Percentiles rank a stretch among this genome's conserved stretches.
Conservation (phyloP, 2,888 invertebrate species). For the Pemphredon lugubris region DNA sequence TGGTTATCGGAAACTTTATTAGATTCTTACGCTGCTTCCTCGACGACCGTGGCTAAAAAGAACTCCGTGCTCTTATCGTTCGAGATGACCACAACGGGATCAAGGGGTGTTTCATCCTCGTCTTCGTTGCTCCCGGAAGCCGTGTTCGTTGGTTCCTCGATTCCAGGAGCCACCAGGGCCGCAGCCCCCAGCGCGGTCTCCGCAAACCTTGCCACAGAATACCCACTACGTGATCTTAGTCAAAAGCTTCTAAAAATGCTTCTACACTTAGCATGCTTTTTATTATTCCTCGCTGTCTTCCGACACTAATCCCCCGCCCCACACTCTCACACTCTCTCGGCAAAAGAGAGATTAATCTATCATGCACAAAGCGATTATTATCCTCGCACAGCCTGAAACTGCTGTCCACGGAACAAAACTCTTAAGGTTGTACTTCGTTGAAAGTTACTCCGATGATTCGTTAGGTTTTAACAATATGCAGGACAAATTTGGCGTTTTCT, state of each 20-base stretch:
- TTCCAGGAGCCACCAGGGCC: constrained; percentile 84
- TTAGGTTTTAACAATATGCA: no score
- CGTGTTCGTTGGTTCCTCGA: constrained; percentile 93
- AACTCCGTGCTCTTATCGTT: constrained; percentile 96
- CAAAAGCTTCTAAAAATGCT: constrained; percentile 75
- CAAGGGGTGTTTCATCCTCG: constrained; percentile 84
- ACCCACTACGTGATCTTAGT: constrained; percentile 81
- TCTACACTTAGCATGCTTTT: constrained; percentile 73
- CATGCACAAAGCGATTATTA: constrained; percentile 57
- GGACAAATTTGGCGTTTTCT: no score
- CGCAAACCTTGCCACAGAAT: constrained; percentile 85
- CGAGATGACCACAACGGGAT: constrained; percentile 86
- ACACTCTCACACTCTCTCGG: neutral
- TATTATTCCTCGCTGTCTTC: constrained; percentile 41
- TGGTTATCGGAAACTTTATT: constrained; percentile 14
- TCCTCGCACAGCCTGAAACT: constrained; percentile 27
- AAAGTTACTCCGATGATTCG: constrained; percentile 6
- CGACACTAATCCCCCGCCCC: constrained; percentile 54
- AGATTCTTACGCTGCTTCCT: constrained; percentile 89
- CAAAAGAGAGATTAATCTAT: constrained; percentile 43
- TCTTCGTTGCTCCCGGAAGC: constrained; percentile 95
- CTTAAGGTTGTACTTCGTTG: constrained; percentile 32
- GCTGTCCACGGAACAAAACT: constrained; percentile 13
- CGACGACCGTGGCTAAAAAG: constrained; percentile 93
- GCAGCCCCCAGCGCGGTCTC: constrained; percentile 88